phyloP scores from a whole-genome alignment of 2,888 invertebrate genomes.

The Tetramorium bicarinatum region DNA sequence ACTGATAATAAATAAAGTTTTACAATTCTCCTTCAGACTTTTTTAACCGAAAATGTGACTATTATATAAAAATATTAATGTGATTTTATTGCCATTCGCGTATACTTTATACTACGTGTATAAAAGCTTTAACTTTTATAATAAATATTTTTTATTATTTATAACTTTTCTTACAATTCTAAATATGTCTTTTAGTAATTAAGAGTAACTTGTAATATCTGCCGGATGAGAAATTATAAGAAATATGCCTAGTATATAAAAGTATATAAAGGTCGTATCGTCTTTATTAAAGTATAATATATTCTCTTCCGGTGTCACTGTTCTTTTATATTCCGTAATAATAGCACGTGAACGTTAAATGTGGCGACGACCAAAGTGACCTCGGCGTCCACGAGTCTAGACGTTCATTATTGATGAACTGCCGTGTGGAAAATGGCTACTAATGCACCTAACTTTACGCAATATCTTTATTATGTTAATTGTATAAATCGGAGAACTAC shows the following conservation, averaged over 20 bases:
- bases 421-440: slow-evolving; percentile 11
- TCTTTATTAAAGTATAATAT: slow-evolving; percentile 8
- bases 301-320: slow-evolving; percentile 3
- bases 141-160: neutral
- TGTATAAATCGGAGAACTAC: neutral
- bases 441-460: slow-evolving; percentile 33
- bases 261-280: neutral
- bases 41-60: neutral
- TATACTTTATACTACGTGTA: too few species aligned
- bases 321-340: slow-evolving; percentile 28
- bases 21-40: neutral
- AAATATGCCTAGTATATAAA: neutral
- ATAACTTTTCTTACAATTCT: neutral
- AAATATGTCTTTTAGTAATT: neutral
- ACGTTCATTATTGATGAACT: slow-evolving; percentile 46
- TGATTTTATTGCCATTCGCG: neutral
- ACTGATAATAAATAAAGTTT: slow-evolving; percentile 11
- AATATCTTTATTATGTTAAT: slow-evolving; percentile 13
- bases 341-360: slow-evolving; percentile 53
- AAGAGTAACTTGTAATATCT: neutral
- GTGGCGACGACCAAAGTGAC: slow-evolving; percentile 48
- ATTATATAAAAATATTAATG: neutral
- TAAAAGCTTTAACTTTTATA: neutral
- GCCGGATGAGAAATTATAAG: neutral
- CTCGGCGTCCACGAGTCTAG: slow-evolving; percentile 56